Conservation (phyloP, 2,888 invertebrate species). For the Drepanosiphum platanoidis region DNA sequence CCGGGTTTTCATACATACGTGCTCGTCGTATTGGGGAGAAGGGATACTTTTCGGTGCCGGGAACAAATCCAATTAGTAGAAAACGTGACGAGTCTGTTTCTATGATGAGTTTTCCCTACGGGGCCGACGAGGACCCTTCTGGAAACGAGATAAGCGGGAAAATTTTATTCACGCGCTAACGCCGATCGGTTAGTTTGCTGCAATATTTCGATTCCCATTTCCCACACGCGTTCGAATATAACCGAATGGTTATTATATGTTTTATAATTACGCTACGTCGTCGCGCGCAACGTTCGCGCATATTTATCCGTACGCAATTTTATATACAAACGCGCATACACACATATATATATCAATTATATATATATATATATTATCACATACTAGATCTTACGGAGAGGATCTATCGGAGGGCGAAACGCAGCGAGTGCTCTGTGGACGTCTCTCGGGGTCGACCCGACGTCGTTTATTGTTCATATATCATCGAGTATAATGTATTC, state of each 20-base stretch:
- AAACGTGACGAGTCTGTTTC: slow-evolving; percentile 59
- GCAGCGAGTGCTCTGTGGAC: not conserved
- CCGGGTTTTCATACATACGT: slow-evolving; percentile 24
- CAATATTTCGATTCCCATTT: slow-evolving; percentile 19
- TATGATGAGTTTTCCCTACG: slow-evolving; percentile 58
- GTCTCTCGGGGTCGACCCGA: not conserved
- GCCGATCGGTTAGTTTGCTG: slow-evolving; percentile 45
- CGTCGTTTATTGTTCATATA: slow-evolving; percentile 14
- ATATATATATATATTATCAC: too few species aligned
- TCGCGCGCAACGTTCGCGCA: too few species aligned
- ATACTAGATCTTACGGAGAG: not conserved
- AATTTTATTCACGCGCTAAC: slow-evolving; percentile 42
- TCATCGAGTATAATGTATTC: slow-evolving; percentile 4
- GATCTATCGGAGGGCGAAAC: not conserved
- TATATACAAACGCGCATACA: too few species aligned
- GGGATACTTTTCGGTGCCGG: slow-evolving; percentile 37
- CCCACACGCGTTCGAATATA: slow-evolving; percentile 17
- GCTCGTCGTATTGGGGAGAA: slow-evolving; percentile 2
- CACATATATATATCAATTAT: too few species aligned
- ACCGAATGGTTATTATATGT: not conserved
- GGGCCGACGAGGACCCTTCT: slow-evolving; percentile 46
- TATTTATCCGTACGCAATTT: too few species aligned
- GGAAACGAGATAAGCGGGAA: slow-evolving; percentile 55
- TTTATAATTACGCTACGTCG: not conserved
- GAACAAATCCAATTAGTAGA: slow-evolving; percentile 58